Percentiles rank a stretch among this genome's conserved stretches.
Conservation (phyloP, 2,888 invertebrate species). For the Caenorhabditis imperialis region DNA sequence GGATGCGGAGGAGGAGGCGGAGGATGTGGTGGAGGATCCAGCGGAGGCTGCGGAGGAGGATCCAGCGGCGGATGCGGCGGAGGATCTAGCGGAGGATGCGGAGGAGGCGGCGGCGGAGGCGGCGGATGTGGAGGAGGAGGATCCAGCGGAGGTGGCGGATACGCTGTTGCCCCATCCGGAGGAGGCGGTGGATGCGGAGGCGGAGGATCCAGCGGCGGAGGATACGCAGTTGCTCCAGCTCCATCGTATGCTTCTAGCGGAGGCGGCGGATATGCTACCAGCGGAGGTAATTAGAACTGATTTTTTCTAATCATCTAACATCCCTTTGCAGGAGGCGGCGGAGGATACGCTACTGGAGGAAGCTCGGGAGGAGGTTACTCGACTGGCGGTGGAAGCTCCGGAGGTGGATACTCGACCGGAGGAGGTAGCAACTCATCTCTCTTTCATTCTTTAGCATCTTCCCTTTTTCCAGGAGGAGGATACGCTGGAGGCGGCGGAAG, state of each 20-base stretch:
- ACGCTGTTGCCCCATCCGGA: conserved; percentile 15
- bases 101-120: conserved; percentile 11
- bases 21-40: conserved; percentile 11
- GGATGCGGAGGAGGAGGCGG: conserved; percentile 15
- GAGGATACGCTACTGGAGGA: conserved; percentile 42
- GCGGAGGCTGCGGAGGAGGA: conserved; percentile 30
- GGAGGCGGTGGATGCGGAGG: conserved; percentile 28
- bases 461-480: no score
- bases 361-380: conserved; percentile 45
- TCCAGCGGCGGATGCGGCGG: neutral
- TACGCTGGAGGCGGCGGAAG: conserved; percentile 32
- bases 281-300: conserved; percentile 22
- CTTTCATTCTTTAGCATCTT: no score
- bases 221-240: conserved; percentile 35
- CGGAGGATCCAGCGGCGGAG: conserved; percentile 40
- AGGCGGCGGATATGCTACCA: conserved; percentile 50
- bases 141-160: conserved; percentile 30
- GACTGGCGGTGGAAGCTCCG: conserved; percentile 36
- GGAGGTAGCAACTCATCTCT: conserved; percentile 21
- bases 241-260: no score
- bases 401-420: conserved; percentile 41
- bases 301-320: neutral
- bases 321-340: conserved; percentile 10
- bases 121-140: conserved; percentile 3
- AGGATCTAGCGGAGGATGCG: conserved; percentile 9